phyloP scores from a whole-genome alignment of 2,888 invertebrate genomes.

The Folsomia candida region DNA sequence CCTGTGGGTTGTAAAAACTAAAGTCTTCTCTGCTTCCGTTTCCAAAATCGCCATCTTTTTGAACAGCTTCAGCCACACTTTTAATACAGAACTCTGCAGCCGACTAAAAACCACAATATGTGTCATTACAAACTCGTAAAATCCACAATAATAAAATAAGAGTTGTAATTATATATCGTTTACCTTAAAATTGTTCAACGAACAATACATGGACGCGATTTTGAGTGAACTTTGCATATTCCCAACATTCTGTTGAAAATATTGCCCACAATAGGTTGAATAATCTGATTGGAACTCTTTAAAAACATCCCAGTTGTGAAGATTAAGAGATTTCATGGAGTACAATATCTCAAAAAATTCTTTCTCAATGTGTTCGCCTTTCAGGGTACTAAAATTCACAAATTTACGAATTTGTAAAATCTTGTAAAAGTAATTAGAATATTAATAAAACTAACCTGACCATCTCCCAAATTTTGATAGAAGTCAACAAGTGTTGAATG shows the following conservation, averaged over 20 bases:
- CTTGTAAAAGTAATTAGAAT: no score
- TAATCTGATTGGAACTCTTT: slow-evolving; percentile 43
- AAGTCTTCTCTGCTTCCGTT: slow-evolving; percentile 25
- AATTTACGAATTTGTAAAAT: no score
- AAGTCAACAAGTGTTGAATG: slow-evolving; percentile 70
- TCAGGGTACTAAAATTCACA: no score
- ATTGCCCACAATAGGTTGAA: slow-evolving; percentile 40
- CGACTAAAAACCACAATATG: slow-evolving; percentile 31
- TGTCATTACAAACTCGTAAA: no score
- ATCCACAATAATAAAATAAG: background rate
- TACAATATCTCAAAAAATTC: slow-evolving; percentile 37
- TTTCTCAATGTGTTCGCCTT: slow-evolving; percentile 53
- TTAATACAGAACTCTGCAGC: slow-evolving; percentile 43
- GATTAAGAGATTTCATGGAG: slow-evolving; percentile 42
- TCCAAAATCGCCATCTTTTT: slow-evolving; percentile 8
- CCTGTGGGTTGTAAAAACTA: slow-evolving; percentile 40
- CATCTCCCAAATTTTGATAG: slow-evolving; percentile 83
- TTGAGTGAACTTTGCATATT: slow-evolving; percentile 26
- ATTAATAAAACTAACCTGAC: no score
- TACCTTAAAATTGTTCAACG: slow-evolving; percentile 41
- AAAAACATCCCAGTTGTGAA: slow-evolving; percentile 45
- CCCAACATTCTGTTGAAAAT: slow-evolving; percentile 22
- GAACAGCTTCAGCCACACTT: slow-evolving; percentile 26
- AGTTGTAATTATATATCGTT: background rate
- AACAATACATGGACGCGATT: slow-evolving; percentile 41